Evolutionary conservation across 2,113 vertebrate species (phyloP), one percentile per base, ranked within the genome.

Genomic region (Glaucidium brasilianum): DNA sequence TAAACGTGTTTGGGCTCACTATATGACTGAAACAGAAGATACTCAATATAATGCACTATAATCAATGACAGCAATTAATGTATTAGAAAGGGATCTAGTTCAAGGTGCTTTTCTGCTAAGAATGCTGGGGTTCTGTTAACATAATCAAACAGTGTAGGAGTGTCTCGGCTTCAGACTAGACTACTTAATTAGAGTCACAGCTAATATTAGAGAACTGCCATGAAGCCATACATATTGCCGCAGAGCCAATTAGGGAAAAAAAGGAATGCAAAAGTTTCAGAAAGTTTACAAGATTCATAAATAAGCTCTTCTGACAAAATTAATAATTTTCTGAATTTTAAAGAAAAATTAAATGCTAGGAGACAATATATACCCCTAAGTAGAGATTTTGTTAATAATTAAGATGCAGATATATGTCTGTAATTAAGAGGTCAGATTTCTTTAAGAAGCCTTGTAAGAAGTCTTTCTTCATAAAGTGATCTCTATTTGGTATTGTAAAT

Each of bases 161-260:
- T 95, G 90, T 95, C 92, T 96, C 59, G 93, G 94, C 96, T 96
- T 97, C 87, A 96, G 74, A 92, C 21, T 67, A 91, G 81, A 96
- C 43, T 95, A 96, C 52, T 93, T 80, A 86, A 77, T 59, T 95
- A 95, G 66, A 94, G 84, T 88, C 85, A 92, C 91, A 90, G 52
- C 35, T 92, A 94, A 25, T 55, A 49, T 34, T 52, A 43, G 23
- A 92, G 81, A 93, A 96, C 43, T 95, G 85, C 72, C 58, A 45
- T 27, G 75, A 92, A 87, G 75, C 91, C 94, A 78, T 3, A 90
- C 6, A 23, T 62, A 69, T 45, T 85, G 80, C 96, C 95, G 76
- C 76, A 85, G 35, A 96, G 91, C 41, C 81, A 78, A 76, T 74
- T 45, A 84, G 47, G 69, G 29, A 95, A 85, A 47, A 85, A 47